These are phyloP conservation scores for Lamellibrachia columna DNA, from an alignment of 2,888 invertebrate species.

Conservation along the genomic window DNA sequence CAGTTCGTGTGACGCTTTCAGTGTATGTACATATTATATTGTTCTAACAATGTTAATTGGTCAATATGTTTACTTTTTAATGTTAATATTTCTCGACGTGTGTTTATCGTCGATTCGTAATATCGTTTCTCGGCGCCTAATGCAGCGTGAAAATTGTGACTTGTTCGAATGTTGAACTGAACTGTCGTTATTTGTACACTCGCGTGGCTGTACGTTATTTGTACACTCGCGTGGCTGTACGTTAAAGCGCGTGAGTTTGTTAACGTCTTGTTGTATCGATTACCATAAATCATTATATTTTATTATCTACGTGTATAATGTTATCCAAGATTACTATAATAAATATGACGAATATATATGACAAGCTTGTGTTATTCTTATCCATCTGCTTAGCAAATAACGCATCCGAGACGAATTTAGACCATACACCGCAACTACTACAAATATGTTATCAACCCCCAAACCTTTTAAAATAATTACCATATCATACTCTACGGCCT, in stretches of 20 bases:
- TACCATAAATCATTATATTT: slow-evolving; percentile 8
- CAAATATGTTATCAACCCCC: background rate
- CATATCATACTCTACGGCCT: background rate
- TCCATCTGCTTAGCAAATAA: background rate
- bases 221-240: background rate
- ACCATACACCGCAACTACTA: background rate
- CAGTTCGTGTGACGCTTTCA: too few relatives aligned
- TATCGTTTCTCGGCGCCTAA: background rate
- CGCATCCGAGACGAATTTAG: background rate
- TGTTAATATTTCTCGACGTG: background rate
- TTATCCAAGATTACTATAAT: slow-evolving; percentile 5
- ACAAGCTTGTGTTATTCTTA: background rate
- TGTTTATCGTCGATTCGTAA: background rate
- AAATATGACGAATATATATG: background rate
- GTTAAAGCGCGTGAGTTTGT: background rate
- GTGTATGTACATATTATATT: background rate
- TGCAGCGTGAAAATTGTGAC: background rate
- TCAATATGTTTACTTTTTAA: background rate
- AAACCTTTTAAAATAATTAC: background rate
- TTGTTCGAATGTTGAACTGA: background rate
- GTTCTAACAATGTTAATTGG: background rate
- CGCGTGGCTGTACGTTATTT: background rate
- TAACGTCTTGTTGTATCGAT: slow-evolving; percentile 4
- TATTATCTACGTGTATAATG: slow-evolving; percentile 12
- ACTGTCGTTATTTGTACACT: background rate